Evolutionary conservation across 2,888 invertebrate genomes (phyloP).

Genomic region (Dasypogon diadema): DNA sequence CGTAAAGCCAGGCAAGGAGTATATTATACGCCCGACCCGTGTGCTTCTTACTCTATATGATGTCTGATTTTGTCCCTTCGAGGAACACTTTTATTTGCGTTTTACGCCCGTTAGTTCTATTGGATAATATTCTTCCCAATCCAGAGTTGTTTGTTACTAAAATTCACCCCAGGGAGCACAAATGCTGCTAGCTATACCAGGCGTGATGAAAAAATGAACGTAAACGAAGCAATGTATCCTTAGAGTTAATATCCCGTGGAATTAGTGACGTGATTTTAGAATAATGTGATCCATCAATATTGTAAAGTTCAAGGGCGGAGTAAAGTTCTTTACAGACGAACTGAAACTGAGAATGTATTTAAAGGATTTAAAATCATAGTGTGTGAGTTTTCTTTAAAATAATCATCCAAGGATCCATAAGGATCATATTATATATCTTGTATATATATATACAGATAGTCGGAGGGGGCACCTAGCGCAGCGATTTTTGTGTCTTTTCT

Average conservation of each 20-base stretch:
- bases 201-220: background rate
- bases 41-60: background rate
- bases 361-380: no score
- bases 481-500: no score
- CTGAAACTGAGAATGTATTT: no score
- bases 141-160: constrained; percentile 1
- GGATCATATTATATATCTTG: no score
- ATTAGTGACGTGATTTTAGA: background rate
- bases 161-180: background rate
- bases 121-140: background rate
- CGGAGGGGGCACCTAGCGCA: no score
- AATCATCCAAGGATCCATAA: no score
- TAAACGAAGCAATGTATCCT: background rate
- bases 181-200: background rate
- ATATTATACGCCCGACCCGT: background rate
- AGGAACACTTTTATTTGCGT: background rate
- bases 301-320: no score
- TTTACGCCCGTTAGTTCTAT: constrained; percentile 2
- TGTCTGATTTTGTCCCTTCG: background rate
- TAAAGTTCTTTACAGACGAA: no score
- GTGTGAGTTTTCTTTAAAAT: no score
- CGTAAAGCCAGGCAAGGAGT: background rate
- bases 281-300: no score
- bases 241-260: background rate
- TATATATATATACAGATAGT: no score